Percentiles rank a stretch among this genome's conserved stretches.
phyloP scores from a whole-genome alignment of 2,797 vertebrate genomes.

The Parauchenoglanis punctatus region DNA sequence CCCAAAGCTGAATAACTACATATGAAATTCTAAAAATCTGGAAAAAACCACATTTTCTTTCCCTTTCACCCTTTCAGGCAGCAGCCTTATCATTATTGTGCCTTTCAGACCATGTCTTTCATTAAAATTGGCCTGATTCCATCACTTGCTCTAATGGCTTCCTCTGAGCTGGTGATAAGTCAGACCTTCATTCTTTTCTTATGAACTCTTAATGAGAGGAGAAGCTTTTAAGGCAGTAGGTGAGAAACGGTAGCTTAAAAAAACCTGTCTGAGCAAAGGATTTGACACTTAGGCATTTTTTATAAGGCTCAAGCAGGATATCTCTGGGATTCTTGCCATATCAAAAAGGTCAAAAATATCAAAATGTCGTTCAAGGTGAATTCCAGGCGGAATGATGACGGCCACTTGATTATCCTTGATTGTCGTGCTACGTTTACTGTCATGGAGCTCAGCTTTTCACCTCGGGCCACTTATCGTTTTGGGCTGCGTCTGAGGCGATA shows the following conservation, averaged over 20 bases:
- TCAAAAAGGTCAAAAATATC: background rate
- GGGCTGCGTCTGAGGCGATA: background rate
- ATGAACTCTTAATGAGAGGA: constrained; percentile 29
- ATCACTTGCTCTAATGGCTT: constrained; percentile 29
- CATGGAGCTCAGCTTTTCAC: background rate
- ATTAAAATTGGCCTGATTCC: constrained; percentile 16
- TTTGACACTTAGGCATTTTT: constrained; percentile 18
- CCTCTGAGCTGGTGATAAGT: background rate
- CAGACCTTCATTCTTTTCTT: constrained; percentile 24
- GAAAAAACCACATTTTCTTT: background rate
- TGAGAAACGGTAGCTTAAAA: background rate
- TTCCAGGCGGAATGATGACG: background rate
- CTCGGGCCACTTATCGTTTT: constrained; percentile 1
- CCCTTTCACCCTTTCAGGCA: background rate
- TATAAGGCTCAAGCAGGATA: background rate
- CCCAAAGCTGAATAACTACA: background rate
- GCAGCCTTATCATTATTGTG: background rate
- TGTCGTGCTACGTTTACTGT: background rate
- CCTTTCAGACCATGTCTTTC: constrained; percentile 5
- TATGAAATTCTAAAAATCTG: background rate
- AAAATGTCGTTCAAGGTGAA: background rate
- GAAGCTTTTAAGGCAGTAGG: constrained; percentile 16
- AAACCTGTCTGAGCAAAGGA: background rate
- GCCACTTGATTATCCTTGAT: background rate
- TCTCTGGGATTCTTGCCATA: background rate